These are phyloP conservation scores for Saccostrea echinata DNA, from an alignment of 1,140 invertebrate genomes.

Conservation along the genomic window DNA sequence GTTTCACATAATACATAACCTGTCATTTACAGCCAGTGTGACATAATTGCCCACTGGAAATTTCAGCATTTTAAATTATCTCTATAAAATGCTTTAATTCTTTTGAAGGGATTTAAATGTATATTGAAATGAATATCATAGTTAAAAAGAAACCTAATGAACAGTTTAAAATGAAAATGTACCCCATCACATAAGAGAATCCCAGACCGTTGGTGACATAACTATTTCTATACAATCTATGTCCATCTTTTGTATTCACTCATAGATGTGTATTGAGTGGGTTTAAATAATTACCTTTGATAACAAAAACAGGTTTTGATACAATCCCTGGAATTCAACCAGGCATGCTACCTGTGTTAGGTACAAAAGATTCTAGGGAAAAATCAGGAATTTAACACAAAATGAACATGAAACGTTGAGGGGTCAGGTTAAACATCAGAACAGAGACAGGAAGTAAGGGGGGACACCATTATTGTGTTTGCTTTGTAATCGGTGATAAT, in stretches of 20 bases:
- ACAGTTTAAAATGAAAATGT: no score
- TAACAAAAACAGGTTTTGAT: conserved; percentile 9
- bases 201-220: no score
- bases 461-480: not conserved
- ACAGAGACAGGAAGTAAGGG: not conserved
- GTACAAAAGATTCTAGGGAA: conserved; percentile 11
- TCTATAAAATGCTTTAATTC: no score
- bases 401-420: not conserved
- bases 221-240: no score
- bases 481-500: not conserved
- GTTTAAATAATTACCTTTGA: not conserved
- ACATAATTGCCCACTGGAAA: no score
- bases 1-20: no score
- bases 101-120: no score
- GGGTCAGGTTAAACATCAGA: not conserved
- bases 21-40: no score
- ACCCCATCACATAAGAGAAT: no score
- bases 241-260: not conserved
- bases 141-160: no score
- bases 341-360: not conserved
- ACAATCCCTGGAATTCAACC: not conserved
- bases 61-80: no score
- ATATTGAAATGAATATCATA: no score
- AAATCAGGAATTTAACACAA: conserved; percentile 3
- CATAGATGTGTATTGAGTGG: not conserved